Evolutionary conservation across 1,140 invertebrate genomes (phyloP).

Genomic region (Drosophila carrolli): DNA sequence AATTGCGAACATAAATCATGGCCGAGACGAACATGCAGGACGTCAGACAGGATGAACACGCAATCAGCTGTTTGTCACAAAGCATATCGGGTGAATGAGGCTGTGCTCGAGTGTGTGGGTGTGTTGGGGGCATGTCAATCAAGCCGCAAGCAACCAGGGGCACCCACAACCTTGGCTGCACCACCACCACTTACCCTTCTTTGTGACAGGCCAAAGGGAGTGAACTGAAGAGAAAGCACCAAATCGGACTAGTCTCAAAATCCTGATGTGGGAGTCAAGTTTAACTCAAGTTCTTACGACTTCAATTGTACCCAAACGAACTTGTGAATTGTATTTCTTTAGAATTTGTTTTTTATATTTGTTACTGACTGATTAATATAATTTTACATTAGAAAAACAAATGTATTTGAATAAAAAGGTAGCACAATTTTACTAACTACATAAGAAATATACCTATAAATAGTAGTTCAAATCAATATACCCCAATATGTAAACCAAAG

Average conservation of each 20-base stretch:
- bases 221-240: constrained; percentile 11
- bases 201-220: constrained; percentile 2
- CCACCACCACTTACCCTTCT: constrained; percentile 9
- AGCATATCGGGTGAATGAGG: constrained; percentile 22
- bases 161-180: constrained; percentile 38
- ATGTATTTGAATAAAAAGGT: too few relatives aligned
- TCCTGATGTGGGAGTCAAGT: constrained; percentile 20
- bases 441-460: too few relatives aligned
- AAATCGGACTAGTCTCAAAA: constrained; percentile 14
- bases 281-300: constrained; percentile 5
- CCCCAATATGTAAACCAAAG: too few relatives aligned
- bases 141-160: constrained; percentile 49
- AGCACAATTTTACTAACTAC: too few relatives aligned
- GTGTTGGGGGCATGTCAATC: constrained; percentile 52
- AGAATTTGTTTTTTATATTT: not conserved
- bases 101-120: constrained; percentile 19
- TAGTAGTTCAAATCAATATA: too few relatives aligned
- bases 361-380: too few relatives aligned
- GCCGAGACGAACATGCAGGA: constrained; percentile 34
- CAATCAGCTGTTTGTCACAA: constrained; percentile 80
- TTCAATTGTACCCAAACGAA: not conserved
- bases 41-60: constrained; percentile 56
- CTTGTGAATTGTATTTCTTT: not conserved
- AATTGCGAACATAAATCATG: constrained; percentile 78
- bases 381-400: too few relatives aligned